These are phyloP conservation scores for Proterorhinus semilunaris DNA, from an alignment of 2,113 vertebrate species.

Conservation along the genomic window DNA sequence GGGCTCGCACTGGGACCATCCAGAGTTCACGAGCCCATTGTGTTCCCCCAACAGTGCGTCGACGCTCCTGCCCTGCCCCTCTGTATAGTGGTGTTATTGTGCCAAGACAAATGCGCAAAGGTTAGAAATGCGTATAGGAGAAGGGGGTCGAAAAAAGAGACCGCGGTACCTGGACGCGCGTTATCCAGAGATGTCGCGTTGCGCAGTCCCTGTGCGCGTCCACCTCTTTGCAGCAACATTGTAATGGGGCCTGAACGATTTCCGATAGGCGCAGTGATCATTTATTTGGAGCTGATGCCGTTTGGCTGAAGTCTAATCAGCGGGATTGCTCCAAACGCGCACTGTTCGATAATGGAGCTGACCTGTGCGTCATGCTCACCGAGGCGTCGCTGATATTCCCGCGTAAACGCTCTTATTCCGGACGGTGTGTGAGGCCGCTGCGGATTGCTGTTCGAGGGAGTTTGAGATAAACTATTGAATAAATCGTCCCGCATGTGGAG, in stretches of 20 bases:
- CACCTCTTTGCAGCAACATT: neutral
- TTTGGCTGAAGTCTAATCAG: conserved; percentile 11
- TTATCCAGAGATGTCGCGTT: neutral
- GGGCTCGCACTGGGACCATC: conserved; percentile 56
- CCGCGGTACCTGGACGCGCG: neutral
- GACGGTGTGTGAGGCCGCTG: neutral
- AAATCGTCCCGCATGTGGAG: conserved; percentile 10
- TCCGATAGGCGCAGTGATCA: conserved; percentile 5
- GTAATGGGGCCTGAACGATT: conserved; percentile 8
- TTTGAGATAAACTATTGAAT: neutral
- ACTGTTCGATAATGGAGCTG: conserved; percentile 2
- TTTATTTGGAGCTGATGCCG: conserved; percentile 1
- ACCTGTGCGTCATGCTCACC: neutral
- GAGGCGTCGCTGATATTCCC: neutral
- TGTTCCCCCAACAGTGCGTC: conserved; percentile 29
- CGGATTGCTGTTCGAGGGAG: neutral
- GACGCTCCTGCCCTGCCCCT: conserved; percentile 15
- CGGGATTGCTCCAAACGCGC: neutral
- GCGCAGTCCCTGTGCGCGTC: neutral
- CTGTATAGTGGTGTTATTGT: conserved; percentile 25
- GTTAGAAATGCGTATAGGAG: neutral
- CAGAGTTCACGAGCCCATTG: conserved; percentile 69
- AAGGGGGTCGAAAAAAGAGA: neutral
- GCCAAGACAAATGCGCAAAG: conserved; percentile 19
- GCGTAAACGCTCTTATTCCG: neutral